These are phyloP conservation scores for Dryadula phaetusa DNA, from an alignment of 2,888 invertebrate species.

Conservation along the genomic window DNA sequence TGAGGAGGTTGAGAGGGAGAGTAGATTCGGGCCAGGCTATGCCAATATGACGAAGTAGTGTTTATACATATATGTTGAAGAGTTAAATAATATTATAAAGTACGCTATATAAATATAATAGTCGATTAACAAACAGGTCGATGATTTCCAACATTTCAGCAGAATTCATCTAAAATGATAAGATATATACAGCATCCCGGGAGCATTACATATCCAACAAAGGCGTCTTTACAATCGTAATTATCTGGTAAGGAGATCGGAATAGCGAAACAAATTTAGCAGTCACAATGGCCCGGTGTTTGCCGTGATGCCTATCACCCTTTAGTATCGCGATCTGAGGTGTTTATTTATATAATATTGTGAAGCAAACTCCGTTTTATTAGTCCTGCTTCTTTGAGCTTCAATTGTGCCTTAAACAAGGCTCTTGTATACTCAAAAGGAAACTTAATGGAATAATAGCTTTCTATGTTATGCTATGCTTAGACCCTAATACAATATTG, in stretches of 20 bases:
- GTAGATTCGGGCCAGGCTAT: too few species aligned
- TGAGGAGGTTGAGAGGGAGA: too few species aligned
- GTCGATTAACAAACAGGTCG: neutral
- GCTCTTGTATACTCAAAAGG: neutral
- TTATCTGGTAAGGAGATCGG: slow-evolving; percentile 79
- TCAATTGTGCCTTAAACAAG: slow-evolving; percentile 16
- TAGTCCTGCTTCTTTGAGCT: slow-evolving; percentile 19
- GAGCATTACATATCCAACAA: slow-evolving; percentile 51
- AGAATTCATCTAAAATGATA: slow-evolving; percentile 15
- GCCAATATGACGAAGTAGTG: too few species aligned
- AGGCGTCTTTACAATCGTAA: slow-evolving; percentile 72
- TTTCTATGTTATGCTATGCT: neutral
- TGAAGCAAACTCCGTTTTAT: slow-evolving; percentile 23
- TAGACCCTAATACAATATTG: neutral
- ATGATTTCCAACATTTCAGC: neutral
- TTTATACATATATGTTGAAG: too few species aligned
- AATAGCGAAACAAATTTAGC: slow-evolving; percentile 82
- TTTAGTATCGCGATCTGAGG: slow-evolving; percentile 69
- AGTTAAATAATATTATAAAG: neutral
- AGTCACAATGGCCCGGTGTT: slow-evolving; percentile 79
- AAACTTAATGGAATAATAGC: slow-evolving; percentile 14
- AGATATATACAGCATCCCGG: slow-evolving; percentile 17
- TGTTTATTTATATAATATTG: slow-evolving; percentile 62
- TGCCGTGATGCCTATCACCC: slow-evolving; percentile 78
- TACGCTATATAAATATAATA: neutral